Conservation (phyloP, 2,113 vertebrate genomes). For the Tursiops truncatus region DNA sequence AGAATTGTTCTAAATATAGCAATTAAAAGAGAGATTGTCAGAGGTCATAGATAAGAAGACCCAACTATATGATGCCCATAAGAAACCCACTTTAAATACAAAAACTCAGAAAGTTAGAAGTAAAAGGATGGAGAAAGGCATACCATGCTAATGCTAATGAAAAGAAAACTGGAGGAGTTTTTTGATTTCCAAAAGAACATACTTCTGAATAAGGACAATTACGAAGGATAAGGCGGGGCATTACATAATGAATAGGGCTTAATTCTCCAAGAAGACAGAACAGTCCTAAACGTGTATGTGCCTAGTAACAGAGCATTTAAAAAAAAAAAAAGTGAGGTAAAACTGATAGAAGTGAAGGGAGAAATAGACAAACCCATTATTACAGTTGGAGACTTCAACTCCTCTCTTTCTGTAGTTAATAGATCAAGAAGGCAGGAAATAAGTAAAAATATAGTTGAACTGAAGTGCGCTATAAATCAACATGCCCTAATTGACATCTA, state of each 20-base stretch:
- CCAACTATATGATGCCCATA: neutral
- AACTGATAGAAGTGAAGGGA: neutral
- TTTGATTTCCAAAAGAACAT: neutral
- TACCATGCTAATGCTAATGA: neutral
- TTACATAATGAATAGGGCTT: neutral
- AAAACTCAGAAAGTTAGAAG: neutral
- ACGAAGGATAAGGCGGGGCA: neutral
- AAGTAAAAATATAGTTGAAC: neutral
- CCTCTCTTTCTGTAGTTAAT: neutral
- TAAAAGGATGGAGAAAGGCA: neutral
- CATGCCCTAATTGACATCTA: neutral
- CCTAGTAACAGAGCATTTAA: neutral
- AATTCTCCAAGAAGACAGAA: neutral
- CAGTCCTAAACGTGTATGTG: neutral
- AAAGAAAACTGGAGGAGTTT: neutral
- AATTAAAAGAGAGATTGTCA: neutral
- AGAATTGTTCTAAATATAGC: neutral
- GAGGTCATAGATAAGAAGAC: neutral
- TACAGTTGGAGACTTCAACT: neutral
- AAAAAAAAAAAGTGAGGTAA: neutral
- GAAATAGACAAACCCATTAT: neutral
- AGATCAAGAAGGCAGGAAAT: neutral
- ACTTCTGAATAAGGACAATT: neutral
- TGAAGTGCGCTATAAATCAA: neutral
- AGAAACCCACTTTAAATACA: neutral